A percentile compares a stretch with the other conserved stretches of the same genome.
Evolutionary conservation across 2,888 invertebrate genomes (phyloP).

Genomic region (Diarsia brunnea): DNA sequence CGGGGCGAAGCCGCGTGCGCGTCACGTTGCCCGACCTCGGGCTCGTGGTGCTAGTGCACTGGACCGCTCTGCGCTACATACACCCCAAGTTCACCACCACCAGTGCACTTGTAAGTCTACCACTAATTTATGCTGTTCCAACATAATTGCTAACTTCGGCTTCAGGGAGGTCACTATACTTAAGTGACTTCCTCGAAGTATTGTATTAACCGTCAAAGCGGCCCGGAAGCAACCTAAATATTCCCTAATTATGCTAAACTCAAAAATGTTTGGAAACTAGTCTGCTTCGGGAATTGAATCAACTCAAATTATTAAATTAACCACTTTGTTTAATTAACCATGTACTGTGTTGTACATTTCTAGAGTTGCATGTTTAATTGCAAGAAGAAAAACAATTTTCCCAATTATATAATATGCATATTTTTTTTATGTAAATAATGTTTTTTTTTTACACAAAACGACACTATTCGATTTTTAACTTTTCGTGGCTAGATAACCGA

Average conservation of each 20-base stretch:
- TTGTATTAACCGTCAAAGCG: neutral
- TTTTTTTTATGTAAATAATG: neutral
- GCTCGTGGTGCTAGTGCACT: constrained; percentile 83
- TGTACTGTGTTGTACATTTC: neutral
- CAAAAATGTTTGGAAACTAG: neutral
- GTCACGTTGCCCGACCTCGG: constrained; percentile 93
- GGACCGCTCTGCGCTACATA: constrained; percentile 88
- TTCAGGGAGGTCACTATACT: neutral
- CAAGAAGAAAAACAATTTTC: neutral
- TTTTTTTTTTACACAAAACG: no score
- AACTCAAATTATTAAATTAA: neutral
- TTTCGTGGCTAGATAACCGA: no score
- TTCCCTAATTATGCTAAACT: neutral
- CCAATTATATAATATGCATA: neutral
- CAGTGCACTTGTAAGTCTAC: constrained; percentile 86
- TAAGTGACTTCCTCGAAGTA: neutral
- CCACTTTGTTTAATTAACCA: no score
- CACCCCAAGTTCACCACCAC: constrained; percentile 84
- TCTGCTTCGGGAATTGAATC: neutral
- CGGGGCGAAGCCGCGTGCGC: constrained; percentile 85
- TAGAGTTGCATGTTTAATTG: neutral
- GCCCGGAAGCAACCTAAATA: neutral
- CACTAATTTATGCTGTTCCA: neutral
- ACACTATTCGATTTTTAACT: no score
- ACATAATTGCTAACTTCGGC: neutral